Evolutionary conservation across 2,888 invertebrate genomes (phyloP).

Genomic region (Argyra leucocephala): DNA sequence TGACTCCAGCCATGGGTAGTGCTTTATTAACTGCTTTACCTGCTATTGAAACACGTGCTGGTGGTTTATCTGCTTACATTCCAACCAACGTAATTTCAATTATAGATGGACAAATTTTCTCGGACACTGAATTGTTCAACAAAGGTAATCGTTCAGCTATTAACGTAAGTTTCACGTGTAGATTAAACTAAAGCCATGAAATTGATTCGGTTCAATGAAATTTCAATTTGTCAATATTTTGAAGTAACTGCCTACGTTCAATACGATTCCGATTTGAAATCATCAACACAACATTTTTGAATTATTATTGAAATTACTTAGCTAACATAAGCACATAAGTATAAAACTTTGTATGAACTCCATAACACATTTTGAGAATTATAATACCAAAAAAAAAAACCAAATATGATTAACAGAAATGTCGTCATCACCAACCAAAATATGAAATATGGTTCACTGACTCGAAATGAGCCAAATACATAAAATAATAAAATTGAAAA

Average conservation of each 20-base stretch:
- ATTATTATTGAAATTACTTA: too few species aligned
- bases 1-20: conserved; percentile 88
- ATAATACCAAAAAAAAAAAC: too few species aligned
- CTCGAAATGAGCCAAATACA: too few species aligned
- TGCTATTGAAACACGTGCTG: conserved; percentile 98
- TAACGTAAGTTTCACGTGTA: conserved; percentile 98
- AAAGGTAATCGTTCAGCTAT: conserved; percentile 99
- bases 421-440: too few species aligned
- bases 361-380: too few species aligned
- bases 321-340: too few species aligned
- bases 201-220: conserved; percentile 99
- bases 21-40: conserved; percentile 97
- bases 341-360: too few species aligned
- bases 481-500: too few species aligned
- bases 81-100: conserved; percentile 99
- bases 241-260: conserved; percentile 99
- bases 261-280: conserved; percentile 99
- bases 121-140: conserved; percentile 99
- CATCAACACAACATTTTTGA: conserved; percentile 97
- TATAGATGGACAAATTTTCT: conserved; percentile 99
- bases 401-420: too few species aligned
- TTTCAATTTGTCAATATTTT: conserved; percentile 98
- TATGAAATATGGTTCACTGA: too few species aligned
- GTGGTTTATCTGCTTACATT: conserved; percentile 99
- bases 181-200: conserved; percentile 99